Evolutionary conservation across 1,140 invertebrate species (phyloP).

Genomic region (Pseudomyrmex cubaensis): DNA sequence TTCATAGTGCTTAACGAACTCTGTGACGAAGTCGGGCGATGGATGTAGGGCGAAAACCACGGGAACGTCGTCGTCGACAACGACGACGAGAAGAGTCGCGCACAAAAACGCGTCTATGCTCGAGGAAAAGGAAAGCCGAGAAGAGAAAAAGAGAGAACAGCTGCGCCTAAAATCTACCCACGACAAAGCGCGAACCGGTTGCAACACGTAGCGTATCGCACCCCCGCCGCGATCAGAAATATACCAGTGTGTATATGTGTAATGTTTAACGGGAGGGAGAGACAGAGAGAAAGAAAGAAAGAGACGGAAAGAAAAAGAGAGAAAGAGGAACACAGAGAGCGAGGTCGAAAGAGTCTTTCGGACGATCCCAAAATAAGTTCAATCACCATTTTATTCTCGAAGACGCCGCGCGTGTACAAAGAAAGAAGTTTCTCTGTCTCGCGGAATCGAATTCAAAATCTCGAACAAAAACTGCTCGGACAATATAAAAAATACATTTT

Average conservation of each 20-base stretch:
- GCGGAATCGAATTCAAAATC: not conserved
- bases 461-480: not conserved
- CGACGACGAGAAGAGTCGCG: constrained; percentile 7
- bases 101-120: constrained; percentile 31
- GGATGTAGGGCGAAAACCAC: constrained; percentile 6
- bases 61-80: not conserved
- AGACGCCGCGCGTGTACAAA: constrained; percentile 10
- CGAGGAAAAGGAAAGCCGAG: not conserved
- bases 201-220: constrained; percentile 12
- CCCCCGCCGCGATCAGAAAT: constrained; percentile 49
- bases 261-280: constrained; percentile 25
- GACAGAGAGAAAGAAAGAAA: not conserved
- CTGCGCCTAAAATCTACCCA: constrained; percentile 58
- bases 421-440: constrained; percentile 28
- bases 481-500: not conserved
- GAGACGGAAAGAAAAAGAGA: not conserved
- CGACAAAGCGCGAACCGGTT: constrained; percentile 58
- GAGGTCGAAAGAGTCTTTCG: constrained; percentile 37
- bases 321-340: not conserved
- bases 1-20: not conserved
- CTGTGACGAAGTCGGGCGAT: not conserved
- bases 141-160: constrained; percentile 5
- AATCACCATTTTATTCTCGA: constrained; percentile 57
- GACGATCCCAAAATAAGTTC: constrained; percentile 51
- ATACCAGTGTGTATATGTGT: constrained; percentile 2